A percentile compares a stretch with the other conserved stretches of the same genome.
Evolutionary conservation across 2,888 invertebrate species (phyloP).

Genomic region (Cryptocephalus primarius): DNA sequence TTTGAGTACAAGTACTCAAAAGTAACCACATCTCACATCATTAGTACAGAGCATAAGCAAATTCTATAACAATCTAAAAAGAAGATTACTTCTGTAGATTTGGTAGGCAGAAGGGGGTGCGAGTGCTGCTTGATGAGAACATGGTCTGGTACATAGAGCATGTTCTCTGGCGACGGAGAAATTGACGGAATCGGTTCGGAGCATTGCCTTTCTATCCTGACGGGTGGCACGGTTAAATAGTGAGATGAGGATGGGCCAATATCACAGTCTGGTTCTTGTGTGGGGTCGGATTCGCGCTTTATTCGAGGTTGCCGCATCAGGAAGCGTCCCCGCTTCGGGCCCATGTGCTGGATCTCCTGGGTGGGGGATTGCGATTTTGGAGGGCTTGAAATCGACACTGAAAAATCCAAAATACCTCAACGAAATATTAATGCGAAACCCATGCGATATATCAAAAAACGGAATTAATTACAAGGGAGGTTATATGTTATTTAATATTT

Average conservation of each 20-base stretch:
- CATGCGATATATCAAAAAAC: no score
- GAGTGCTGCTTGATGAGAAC: conserved; percentile 56
- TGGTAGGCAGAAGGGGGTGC: conserved; percentile 51
- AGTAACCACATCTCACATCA: no score
- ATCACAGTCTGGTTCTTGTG: conserved; percentile 35
- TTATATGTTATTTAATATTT: no score
- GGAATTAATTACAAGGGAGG: no score
- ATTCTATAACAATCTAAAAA: no score
- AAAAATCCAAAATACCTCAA: no score
- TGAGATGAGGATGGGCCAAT: conserved; percentile 19
- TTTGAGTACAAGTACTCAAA: no score
- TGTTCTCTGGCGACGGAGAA: conserved; percentile 40
- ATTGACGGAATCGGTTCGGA: conserved; percentile 48
- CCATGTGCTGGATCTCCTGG: conserved; percentile 34
- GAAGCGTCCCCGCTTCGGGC: conserved; percentile 51
- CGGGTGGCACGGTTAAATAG: conserved; percentile 38
- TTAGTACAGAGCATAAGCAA: no score
- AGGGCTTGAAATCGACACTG: not conserved
- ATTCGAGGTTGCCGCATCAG: conserved; percentile 56
- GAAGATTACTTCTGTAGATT: conserved; percentile 30
- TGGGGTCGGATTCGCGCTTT: conserved; percentile 50
- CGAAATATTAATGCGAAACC: no score
- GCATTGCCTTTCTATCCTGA: conserved; percentile 46
- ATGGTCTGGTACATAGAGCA: conserved; percentile 47
- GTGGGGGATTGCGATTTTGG: not conserved